Base-by-base conservation (phyloP, 2,113 vertebrate species). In the Hucho hucho region DNA sequence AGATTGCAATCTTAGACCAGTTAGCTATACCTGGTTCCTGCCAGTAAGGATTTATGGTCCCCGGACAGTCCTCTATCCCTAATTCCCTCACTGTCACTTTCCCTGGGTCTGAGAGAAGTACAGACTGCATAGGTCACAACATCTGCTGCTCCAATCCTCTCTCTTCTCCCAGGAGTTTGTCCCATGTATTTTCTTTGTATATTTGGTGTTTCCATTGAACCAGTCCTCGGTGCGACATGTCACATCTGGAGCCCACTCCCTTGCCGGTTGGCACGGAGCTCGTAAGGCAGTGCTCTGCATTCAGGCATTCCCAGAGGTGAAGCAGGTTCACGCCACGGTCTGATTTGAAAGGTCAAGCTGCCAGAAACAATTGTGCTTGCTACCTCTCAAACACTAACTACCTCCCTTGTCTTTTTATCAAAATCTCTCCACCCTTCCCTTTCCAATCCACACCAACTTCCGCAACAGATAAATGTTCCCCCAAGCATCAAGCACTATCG, bases 341-440 rank as follows among this genome's bases (percentile, higher is more conserved):
- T 73, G 74, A 86, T 79, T 82, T 65, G 43, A 87, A 87, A 91
- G 90, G 81, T 88, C 90, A 83, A 79, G 70, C 77, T 87, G 84
- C 81, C 83, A 87, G 74, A 76, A 83, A 77, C 76, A 76, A 46
- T 85, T 86, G 73, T 75, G 64, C 59, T 64, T 24, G 69, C 81
- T 75, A 70, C 77, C 74, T 79, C 79, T 77, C 81, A 87, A 85
- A 37, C 65, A 29, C n/a, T n/a, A n/a, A n/a, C n/a, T n/a, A n/a
- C 43, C 53, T n/a, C 58, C 58, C 68, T 24, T 53, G 49, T 3
- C 6, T 58, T 29, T 46, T 66, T 25, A 71, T 49, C 64, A 37
- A 3, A 2, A 43, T 43, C 37, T 2, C 37, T 43, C 3, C n/a
- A 26, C 6, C 16, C 4, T 16, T 53, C 16, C 16, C 49, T 16